Base-by-base conservation (phyloP, 2,113 vertebrate species). In the Osmerus eperlanus region DNA sequence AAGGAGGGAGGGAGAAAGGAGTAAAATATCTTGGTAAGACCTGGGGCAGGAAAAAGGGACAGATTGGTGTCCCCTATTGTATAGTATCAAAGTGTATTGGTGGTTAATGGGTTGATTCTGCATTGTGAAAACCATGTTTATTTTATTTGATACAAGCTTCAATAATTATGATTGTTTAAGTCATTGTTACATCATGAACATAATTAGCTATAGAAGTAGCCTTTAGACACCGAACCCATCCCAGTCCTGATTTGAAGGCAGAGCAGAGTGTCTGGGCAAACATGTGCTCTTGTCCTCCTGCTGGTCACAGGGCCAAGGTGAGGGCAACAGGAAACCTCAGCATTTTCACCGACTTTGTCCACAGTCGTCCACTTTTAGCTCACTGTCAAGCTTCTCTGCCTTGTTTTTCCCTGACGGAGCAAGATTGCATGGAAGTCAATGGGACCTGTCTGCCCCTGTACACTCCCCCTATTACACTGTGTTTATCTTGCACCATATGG, bases 391-490 rank as follows among this genome's bases (percentile, higher is more conserved):
- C 78, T 88, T 75, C 68, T 85, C 77, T 56, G 51, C 73, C 75
- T 3, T 67, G 75, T 73, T 32, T 87, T 71, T 58, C 65, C 55
- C 78, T 72, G 18, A 41, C 73, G 78, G 82, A 79, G 75, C 72
- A 60, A 79, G 85, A 83, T 68, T 78, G 73, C 56, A 61, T 79
- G 79, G 58, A 58, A 81, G 88, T 80, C 15, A 84, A 77, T 80
- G 82, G 83, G 80, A 85, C 83, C 80, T 82, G 80, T 81, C 80
- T 73, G 63, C 78, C 77, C 78, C 79, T 75, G 83, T 53, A 71
- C 77, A 81, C 84, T 77, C 86, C 87, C 86, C 84, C 85, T 82
- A 91, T 87, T 84, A 86, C 88, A 91, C 86, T 86, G 77, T 85
- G 78, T 89, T 85, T 89, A 88, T 84, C 85, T 89, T 65, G 81